Evolutionary conservation across 2,797 vertebrate genomes (phyloP), one percentile per base, ranked within the genome.

Genomic region (Neosilurus mollespiculum): DNA sequence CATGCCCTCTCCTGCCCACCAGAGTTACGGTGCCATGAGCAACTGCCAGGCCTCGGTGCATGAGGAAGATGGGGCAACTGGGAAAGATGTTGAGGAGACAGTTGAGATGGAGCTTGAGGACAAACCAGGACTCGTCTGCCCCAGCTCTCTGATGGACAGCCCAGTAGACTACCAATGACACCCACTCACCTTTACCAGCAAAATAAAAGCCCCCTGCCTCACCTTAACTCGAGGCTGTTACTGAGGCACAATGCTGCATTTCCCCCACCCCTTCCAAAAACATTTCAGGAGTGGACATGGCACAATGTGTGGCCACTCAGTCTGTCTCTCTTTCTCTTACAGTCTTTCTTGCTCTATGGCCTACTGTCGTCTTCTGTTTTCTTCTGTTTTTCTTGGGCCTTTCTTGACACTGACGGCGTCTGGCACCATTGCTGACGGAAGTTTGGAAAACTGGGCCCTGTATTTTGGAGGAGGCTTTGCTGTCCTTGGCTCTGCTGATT

Each of bases 1-100:
- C 0, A 96, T 97, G 54, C 96, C 97, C 56, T 99, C 98, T 78
- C 98, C 97, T 0, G 96, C 96, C 1, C 97, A 97, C 92, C 96
- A 97, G 87, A 95, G 95, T 87, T 99, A 99, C 0, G 98, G 98
- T 51, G 94, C 97, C 85, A 96, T 99, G 94, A 95, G 94, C 87
- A 96, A 93, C 86, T 94, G 95, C 80, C 93, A 94, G 71, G 95
- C 96, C 88, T 94, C 95, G 18, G 93, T 86, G 0, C 93, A 92
- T 0, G 92, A 92, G 0, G 92, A 86, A 7, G 92, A 90, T 56
- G 91, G 84, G 66, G 91, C 89, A 0, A 94, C 93, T 53, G 92
- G 93, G 1, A 95, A 95, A 9, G 93, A 90, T 0, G 77, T 86
- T 10, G 89, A 93, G 82, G 93, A 94, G 88, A 93, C 91, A 86